Percentiles rank a stretch among this genome's conserved stretches.
phyloP scores from a whole-genome alignment of 2,797 vertebrate genomes.

The Potorous gilbertii region DNA sequence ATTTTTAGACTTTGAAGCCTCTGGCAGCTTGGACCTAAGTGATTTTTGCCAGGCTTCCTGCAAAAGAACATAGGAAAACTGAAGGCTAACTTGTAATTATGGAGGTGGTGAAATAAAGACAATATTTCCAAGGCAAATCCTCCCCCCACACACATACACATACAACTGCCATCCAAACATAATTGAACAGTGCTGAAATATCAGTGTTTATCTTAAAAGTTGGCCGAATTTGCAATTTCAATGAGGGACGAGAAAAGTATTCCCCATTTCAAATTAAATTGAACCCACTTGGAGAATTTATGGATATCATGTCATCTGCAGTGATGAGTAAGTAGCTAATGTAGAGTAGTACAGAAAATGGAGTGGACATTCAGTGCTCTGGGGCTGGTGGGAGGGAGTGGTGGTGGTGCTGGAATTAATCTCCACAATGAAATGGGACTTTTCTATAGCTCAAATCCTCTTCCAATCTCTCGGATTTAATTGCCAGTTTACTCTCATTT shows the following conservation, averaged over 20 bases:
- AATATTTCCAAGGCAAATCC: constrained; percentile 65
- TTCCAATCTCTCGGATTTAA: constrained; percentile 56
- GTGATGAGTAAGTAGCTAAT: constrained; percentile 51
- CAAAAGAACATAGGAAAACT: neutral
- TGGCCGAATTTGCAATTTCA: constrained; percentile 66
- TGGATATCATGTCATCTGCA: constrained; percentile 72
- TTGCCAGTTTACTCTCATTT: constrained; percentile 75
- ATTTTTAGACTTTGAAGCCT: neutral
- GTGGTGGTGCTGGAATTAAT: neutral
- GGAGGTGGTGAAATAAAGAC: constrained; percentile 51
- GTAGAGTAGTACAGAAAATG: constrained; percentile 15
- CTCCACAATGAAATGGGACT: constrained; percentile 17
- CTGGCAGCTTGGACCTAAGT: neutral
- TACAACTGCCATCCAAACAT: constrained; percentile 4
- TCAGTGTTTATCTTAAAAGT: constrained; percentile 47
- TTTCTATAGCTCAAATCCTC: constrained; percentile 52
- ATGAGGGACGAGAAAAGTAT: constrained; percentile 49
- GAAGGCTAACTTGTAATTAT: constrained; percentile 40
- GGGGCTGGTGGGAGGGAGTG: constrained; percentile 4
- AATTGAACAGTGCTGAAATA: constrained; percentile 22
- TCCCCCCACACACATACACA: neutral
- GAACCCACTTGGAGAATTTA: constrained; percentile 71
- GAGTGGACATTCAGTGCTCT: constrained; percentile 28
- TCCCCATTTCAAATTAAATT: constrained; percentile 72
- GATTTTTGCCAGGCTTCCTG: neutral